Evolutionary conservation across 2,888 invertebrate genomes (phyloP).

Genomic region (Tenthredo scrophulariae): DNA sequence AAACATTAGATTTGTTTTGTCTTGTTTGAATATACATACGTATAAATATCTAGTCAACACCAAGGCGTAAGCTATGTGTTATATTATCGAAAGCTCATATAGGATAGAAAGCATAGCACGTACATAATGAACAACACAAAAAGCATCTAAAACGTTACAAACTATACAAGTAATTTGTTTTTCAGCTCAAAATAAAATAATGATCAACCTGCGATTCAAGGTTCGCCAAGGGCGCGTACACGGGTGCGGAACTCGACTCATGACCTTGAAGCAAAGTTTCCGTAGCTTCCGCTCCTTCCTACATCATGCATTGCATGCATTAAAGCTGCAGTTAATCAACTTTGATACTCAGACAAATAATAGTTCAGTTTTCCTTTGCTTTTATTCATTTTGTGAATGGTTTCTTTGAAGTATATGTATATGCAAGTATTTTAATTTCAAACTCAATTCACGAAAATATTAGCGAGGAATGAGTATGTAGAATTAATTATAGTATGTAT

Average conservation of each 20-base stretch:
- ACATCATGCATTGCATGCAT: conserved; percentile 77
- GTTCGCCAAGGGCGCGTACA: conserved; percentile 77
- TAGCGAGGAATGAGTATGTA: conserved; percentile 5
- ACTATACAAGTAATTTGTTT: conserved; percentile 61
- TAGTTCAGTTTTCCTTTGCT: conserved; percentile 55
- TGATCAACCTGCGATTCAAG: conserved; percentile 77
- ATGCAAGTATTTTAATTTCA: not conserved
- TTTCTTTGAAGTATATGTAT: not conserved
- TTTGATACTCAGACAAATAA: conserved; percentile 70
- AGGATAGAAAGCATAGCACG: conserved; percentile 52
- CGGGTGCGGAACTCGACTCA: conserved; percentile 75
- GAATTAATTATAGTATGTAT: not conserved
- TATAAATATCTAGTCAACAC: conserved; percentile 37
- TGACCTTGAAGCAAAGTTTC: conserved; percentile 76
- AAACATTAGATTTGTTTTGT: conserved; percentile 52
- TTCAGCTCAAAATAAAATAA: conserved; percentile 70
- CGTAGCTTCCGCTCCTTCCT: conserved; percentile 76
- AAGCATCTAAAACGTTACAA: conserved; percentile 63
- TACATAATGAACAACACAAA: conserved; percentile 65
- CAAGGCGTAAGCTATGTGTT: conserved; percentile 16
- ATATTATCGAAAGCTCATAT: not conserved
- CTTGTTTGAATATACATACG: conserved; percentile 40
- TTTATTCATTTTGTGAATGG: not conserved
- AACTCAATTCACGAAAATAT: not conserved
- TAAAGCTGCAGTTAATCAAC: conserved; percentile 76